Conservation (phyloP, 2,113 vertebrate genomes). For the Macrotis lagotis region DNA sequence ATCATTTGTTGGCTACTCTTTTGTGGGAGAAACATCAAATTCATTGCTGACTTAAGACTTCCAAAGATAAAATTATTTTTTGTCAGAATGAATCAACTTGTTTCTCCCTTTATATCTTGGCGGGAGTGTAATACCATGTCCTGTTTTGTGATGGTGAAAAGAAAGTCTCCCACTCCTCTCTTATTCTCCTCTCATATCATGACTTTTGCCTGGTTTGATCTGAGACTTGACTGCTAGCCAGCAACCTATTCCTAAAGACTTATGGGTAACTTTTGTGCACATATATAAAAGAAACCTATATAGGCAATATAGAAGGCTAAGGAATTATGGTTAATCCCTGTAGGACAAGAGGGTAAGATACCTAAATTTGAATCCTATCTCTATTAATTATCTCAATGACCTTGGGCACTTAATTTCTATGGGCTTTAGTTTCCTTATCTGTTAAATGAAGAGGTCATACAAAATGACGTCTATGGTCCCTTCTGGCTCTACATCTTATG, state of each 20-base stretch:
- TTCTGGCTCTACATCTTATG: neutral
- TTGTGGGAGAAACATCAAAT: constrained; percentile 25
- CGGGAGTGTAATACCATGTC: neutral
- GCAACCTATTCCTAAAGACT: neutral
- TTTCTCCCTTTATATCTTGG: neutral
- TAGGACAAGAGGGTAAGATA: neutral
- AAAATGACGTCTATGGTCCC: neutral
- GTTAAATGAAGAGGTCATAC: neutral
- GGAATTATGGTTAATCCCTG: neutral
- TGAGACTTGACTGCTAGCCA: constrained; percentile 11
- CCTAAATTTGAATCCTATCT: neutral
- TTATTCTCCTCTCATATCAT: constrained; percentile 2
- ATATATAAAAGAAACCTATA: neutral
- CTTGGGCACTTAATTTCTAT: neutral
- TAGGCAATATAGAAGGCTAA: neutral
- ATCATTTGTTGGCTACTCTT: constrained; percentile 30
- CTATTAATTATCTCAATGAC: neutral
- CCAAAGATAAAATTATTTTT: neutral
- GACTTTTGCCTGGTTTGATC: constrained; percentile 26
- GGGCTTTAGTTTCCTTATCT: neutral
- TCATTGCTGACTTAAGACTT: neutral
- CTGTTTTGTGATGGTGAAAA: neutral
- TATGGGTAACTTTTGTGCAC: neutral
- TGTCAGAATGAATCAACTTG: constrained; percentile 28
- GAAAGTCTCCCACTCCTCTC: neutral